Percentiles rank a stretch among this genome's conserved stretches.
Evolutionary conservation across 2,797 vertebrate genomes (phyloP).

Genomic region (Gallinago nigripennis): DNA sequence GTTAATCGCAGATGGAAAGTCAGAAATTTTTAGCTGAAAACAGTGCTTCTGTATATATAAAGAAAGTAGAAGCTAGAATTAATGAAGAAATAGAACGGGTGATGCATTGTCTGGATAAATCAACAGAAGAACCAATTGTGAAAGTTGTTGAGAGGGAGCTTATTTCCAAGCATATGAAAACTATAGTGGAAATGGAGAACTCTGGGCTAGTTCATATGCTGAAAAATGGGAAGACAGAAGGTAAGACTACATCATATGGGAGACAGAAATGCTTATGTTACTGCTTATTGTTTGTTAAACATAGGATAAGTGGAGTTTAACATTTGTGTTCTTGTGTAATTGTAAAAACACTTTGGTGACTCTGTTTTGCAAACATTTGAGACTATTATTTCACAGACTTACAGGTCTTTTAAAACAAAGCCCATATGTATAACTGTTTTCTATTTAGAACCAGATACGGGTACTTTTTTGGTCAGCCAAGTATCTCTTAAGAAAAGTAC

Average conservation of each 20-base stretch:
- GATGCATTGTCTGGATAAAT: slow-evolving; percentile 97
- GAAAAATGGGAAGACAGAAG: slow-evolving; percentile 96
- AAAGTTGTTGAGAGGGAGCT: slow-evolving; percentile 96
- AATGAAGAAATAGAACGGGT: slow-evolving; percentile 98
- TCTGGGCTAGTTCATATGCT: slow-evolving; percentile 97
- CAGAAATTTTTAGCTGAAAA: slow-evolving; percentile 98
- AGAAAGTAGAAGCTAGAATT: slow-evolving; percentile 97
- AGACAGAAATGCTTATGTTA: background rate
- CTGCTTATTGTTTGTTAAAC: background rate
- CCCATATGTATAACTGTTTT: background rate
- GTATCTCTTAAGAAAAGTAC: background rate
- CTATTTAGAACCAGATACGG: background rate
- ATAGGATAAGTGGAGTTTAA: background rate
- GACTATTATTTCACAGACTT: background rate
- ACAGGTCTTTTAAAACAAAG: background rate
- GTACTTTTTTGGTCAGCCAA: background rate
- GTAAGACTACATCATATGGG: slow-evolving; percentile 67
- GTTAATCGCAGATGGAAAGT: slow-evolving; percentile 91
- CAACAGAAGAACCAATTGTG: slow-evolving; percentile 95
- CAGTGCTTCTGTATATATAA: slow-evolving; percentile 97
- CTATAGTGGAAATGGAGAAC: slow-evolving; percentile 98
- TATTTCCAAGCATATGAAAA: slow-evolving; percentile 99
- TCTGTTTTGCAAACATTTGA: background rate
- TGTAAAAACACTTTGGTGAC: background rate
- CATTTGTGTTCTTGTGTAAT: background rate